Base-by-base conservation (phyloP, 1,140 invertebrate species). In the Vanessa atalanta region DNA sequence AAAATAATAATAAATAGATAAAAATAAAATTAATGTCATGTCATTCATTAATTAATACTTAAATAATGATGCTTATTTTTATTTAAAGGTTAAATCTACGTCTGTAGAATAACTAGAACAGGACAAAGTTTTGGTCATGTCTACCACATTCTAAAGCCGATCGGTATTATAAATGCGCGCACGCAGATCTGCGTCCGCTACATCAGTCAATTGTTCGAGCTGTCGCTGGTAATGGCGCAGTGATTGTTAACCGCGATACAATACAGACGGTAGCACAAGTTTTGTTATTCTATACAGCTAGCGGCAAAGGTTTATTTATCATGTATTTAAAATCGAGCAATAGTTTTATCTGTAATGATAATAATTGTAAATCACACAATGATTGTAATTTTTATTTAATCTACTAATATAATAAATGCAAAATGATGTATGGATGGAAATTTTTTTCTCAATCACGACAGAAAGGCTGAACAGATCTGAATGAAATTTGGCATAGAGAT, bases 121-220 rank as follows among this genome's bases (percentile, higher is more conserved):
- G 55, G 23, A 51, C 13, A 60, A 14, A 37, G 8, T 8, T 60
- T 31, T 20, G 5, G 23, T 31, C 57, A 60, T 11, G 57, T 60
- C 57, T 60, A 60, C 23, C 11, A 26, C 12, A n/a, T 61, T 61
- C 31, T 61, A 61, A 61, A 61, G 26, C 3, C 57, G 14, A 13
- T 15, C 9, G 37, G 57, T 51, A 61, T 69, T 74, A 70, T 69
- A 69, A 69, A 68, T 68, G 72, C 66, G 66, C 67, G 72, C 70
- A 72, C 63, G 70, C 63, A 72, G 63, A 72, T 72, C 70, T 70
- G 37, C 60, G 66, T 70, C 37, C 66, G 60, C 57, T 68, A 47
- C 72, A 74, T 74, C 72, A 74, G 66, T 74, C 72, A 74, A 72
- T 74, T 74, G 72, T 74, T 57, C 14, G 61, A 63, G 66, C 66